Evolutionary conservation across 2,888 invertebrate species (phyloP).

Genomic region (Hyles lineata): DNA sequence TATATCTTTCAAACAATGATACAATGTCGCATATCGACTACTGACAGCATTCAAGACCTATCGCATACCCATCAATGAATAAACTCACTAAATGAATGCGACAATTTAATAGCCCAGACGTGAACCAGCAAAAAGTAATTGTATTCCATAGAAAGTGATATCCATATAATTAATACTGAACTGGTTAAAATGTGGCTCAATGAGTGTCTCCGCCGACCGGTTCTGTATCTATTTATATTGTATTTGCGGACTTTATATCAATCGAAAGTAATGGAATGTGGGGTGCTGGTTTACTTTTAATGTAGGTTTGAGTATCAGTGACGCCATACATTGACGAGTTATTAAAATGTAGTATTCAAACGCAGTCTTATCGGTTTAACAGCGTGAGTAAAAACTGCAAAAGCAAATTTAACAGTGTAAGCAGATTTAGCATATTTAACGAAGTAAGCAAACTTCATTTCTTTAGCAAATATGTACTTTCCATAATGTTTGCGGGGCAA

Average conservation of each 20-base stretch:
- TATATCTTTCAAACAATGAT: no score
- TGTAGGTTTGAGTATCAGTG: slow-evolving; percentile 15
- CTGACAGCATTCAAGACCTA: neutral
- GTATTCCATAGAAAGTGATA: slow-evolving; percentile 9
- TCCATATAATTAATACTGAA: neutral
- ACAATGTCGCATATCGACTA: no score
- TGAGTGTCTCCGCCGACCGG: slow-evolving; percentile 21
- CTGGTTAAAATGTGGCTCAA: slow-evolving; percentile 18
- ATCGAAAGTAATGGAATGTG: slow-evolving; percentile 24
- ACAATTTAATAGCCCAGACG: neutral
- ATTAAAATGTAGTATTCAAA: neutral
- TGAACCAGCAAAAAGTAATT: neutral
- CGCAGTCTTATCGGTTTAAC: no score
- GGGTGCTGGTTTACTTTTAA: slow-evolving; percentile 2
- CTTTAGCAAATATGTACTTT: no score
- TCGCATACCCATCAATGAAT: neutral
- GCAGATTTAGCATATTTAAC: no score
- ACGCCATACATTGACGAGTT: neutral
- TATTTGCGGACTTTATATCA: slow-evolving; percentile 4
- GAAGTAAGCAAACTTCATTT: no score
- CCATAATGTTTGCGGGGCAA: no score
- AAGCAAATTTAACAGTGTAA: no score
- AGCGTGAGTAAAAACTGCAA: no score
- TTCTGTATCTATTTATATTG: slow-evolving; percentile 16
- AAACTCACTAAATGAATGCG: neutral